Conservation (phyloP, 2,113 vertebrate species). For the Centropus unirufus region DNA sequence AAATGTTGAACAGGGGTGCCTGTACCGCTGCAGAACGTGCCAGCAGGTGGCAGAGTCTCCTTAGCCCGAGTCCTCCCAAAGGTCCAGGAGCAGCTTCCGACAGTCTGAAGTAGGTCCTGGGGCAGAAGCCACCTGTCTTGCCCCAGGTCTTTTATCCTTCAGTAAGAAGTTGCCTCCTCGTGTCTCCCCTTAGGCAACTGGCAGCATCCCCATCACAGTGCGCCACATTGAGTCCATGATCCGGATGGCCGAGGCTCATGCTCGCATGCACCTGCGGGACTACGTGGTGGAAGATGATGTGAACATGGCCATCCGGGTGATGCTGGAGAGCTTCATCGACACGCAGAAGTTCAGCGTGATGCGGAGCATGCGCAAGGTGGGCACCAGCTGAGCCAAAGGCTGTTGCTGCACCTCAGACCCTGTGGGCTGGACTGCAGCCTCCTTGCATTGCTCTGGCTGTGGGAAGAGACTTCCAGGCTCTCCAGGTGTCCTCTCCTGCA, state of each 20-base stretch:
- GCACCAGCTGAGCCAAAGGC: accelerated
- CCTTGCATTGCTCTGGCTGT: background rate
- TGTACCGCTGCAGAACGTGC: background rate
- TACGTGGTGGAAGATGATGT: conserved; percentile 96
- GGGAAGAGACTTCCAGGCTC: background rate
- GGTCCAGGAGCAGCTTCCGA: background rate
- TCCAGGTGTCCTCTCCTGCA: background rate
- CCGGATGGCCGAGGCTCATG: conserved; percentile 96
- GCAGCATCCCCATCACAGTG: conserved; percentile 97
- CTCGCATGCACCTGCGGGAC: conserved; percentile 94
- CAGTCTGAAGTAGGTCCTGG: background rate
- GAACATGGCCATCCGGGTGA: conserved; percentile 98
- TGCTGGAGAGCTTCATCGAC: conserved; percentile 99
- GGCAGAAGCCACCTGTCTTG: background rate
- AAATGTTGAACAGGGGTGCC: too few relatives aligned
- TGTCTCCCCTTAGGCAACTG: conserved; percentile 84
- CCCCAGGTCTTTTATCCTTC: background rate
- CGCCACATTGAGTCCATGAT: conserved; percentile 99
- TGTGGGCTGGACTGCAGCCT: accelerated
- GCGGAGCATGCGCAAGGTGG: conserved; percentile 96
- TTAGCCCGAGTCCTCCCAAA: background rate
- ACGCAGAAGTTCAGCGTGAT: conserved; percentile 98
- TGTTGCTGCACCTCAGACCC: background rate
- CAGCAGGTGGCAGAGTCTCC: conserved; percentile 62
- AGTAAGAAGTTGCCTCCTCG: background rate